Evolutionary conservation across 1,140 invertebrate species (phyloP), one percentile per base, ranked within the genome.

Genomic region (Rhyacophila brunnea): DNA sequence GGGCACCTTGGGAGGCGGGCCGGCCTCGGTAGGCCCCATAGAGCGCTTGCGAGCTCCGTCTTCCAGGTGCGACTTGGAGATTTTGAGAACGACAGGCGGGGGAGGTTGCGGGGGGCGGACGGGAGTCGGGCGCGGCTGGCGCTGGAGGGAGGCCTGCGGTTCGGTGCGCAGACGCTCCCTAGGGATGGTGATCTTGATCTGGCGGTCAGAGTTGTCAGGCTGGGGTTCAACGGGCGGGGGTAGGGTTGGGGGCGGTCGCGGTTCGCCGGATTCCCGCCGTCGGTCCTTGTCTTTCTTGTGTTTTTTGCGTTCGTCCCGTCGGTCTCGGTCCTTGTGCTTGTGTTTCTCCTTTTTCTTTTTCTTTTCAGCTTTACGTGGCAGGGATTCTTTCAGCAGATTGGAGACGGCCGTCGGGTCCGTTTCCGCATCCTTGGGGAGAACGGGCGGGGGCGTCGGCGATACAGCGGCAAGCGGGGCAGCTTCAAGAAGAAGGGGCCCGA

Each of bases 311-410:
- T 79, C 75, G 34, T 78, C 75, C 47, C 75, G 74, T 64, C 77
- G 78, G 66, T 79, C 75, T 32, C 73, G 68, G 61, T 78, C 75
- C 64, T 78, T 78, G 63, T 79, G 75, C 71, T 79, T 79, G 65
- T 79, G 75, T 69, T 79, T 79, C 23, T 78, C 75, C 45, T 79
- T 79, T 65, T 79, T 79, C 66, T 79, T 78, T 58, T 79, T 78
- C 51, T 78, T 75, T 20, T 79, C 76, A 15, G 56, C 42, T 23
- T 43, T 55, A 40, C 61, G 62, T 5, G 62, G 56, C 11, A 79
- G 62, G 42, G 74, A 74, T 50, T 77, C 77, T 59, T 79, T 79
- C 2, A 79, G 64, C n/a, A 79, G 63, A 60, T 74, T 75, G 0
- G 75, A 78, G 5, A 79, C 75, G 45, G 77, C 49, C 0, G 70